Evolutionary conservation across 2,113 vertebrate genomes (phyloP), one percentile per base, ranked within the genome.

Genomic region (Bos indicus): DNA sequence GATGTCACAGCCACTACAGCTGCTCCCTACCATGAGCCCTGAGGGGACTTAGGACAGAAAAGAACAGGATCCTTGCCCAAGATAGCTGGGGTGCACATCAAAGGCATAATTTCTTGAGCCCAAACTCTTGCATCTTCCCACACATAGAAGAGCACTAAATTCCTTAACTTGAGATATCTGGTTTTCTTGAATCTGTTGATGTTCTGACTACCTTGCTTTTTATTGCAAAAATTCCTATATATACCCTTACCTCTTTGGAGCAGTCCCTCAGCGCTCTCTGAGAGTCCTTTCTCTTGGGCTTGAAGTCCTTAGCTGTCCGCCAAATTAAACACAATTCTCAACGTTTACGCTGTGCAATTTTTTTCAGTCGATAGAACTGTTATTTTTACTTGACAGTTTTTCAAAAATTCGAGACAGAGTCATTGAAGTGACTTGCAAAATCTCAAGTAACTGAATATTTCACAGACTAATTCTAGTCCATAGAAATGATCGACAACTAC

Each of bases 371-470:
- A 54, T 7, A 82, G 33, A 54, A 23, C 43, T 21, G 28, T 90
- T 88, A 60, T 62, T 97, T 93, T 93, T 92, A 96, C 64, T 82
- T 78, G n/a, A 95, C 52, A 94, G 81, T 52, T 40, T 43, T 80
- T 3, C 5, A 12, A 89, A 94, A 91, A 46, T 54, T 46, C 7
- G 46, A 95, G n/a, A 87, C 26, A 83, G 12, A 82, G 12, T 78
- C 43, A 86, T 60, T 88, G n/a, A 93, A 96, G 52, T 74, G 83
- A 84, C 40, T 80, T 96, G n/a, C 15, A 62, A 92, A 90, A 54
- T 88, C 74, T 85, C n/a, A 88, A 91, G 33, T 91, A 85, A 88
- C 0, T 52, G 81, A 82, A 57, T 33, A 21, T 82, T 94, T 95
- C 71, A 96, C 7, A 90, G 80, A 91, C 87, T 40, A 56, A 94